Conservation (phyloP, 2,113 vertebrate species). For the Glaucomys volans region DNA sequence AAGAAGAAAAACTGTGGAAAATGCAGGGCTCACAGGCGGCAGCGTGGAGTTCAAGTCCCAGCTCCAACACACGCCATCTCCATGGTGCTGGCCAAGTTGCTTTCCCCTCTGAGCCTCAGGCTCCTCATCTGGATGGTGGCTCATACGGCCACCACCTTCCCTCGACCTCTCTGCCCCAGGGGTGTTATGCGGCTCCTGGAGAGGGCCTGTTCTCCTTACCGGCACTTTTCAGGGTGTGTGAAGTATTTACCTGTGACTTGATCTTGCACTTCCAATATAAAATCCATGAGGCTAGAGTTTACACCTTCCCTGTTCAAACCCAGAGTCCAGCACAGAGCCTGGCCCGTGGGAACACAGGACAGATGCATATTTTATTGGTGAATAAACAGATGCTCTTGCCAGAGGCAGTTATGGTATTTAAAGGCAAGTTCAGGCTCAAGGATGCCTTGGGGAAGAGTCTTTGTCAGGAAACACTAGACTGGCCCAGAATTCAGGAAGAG, state of each 20-base stretch:
- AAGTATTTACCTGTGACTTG: background rate
- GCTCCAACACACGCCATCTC: fast-evolving
- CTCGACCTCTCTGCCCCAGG: fast-evolving
- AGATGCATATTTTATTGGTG: background rate
- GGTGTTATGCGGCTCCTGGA: background rate
- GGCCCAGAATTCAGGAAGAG: background rate
- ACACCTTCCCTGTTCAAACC: background rate
- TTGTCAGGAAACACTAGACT: background rate
- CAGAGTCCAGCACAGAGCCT: background rate
- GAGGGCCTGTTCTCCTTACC: fast-evolving
- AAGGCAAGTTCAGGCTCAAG: background rate
- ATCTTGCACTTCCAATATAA: background rate
- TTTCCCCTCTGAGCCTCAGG: background rate
- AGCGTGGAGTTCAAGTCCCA: background rate
- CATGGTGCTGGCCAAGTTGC: fast-evolving
- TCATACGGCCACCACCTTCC: background rate
- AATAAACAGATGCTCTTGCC: background rate
- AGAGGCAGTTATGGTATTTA: background rate
- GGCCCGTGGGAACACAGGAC: background rate
- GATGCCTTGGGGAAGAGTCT: background rate
- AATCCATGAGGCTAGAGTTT: background rate
- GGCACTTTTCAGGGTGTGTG: fast-evolving
- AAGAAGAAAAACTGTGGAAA: background rate
- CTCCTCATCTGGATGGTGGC: background rate
- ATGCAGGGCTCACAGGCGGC: background rate